phyloP scores from a whole-genome alignment of 2,797 vertebrate genomes.

The Urocyon cinereoargenteus region DNA sequence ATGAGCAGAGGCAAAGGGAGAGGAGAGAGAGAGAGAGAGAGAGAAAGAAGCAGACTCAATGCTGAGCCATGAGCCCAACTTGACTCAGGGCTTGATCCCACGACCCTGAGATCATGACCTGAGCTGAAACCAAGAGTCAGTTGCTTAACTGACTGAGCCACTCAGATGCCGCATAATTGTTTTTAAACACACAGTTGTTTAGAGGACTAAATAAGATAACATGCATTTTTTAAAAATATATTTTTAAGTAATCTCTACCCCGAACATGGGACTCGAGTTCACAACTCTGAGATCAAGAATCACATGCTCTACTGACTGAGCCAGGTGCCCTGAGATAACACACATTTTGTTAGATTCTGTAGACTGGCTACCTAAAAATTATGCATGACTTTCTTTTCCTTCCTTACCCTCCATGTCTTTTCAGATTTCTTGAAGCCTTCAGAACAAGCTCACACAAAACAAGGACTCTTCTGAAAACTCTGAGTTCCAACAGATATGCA shows the following conservation, averaged over 20 bases:
- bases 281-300: not conserved
- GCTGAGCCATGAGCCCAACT: not conserved
- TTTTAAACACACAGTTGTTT: not conserved
- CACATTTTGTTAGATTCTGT: not conserved
- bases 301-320: not conserved
- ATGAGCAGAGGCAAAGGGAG: not conserved
- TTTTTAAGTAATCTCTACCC: not conserved
- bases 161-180: not conserved
- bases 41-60: not conserved
- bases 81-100: not conserved
- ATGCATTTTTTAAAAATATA: not conserved
- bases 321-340: not conserved
- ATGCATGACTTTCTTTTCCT: not conserved
- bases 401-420: not conserved
- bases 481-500: not conserved
- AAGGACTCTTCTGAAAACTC: not conserved
- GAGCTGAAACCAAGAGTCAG: not conserved
- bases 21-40: too few species aligned
- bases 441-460: not conserved
- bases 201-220: slow-evolving; percentile 6
- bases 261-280: not conserved
- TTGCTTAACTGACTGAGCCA: not conserved
- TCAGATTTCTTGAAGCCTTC: not conserved
- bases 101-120: not conserved
- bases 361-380: not conserved